Conservation (phyloP, 2,113 vertebrate species). For the Dasyornis broadbenti region DNA sequence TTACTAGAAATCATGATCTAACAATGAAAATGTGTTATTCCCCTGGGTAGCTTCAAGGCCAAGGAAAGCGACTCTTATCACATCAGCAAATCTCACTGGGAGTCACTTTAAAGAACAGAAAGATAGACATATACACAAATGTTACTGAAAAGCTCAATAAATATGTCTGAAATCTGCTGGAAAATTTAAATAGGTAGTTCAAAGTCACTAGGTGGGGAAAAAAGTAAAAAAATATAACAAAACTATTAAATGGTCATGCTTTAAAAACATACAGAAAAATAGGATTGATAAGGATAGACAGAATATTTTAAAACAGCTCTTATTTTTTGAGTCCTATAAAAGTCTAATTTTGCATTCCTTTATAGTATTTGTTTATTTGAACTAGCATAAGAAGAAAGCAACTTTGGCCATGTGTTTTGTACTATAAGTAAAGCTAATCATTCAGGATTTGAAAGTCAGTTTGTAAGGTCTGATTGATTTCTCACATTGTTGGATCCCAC, state of each 20-base stretch:
- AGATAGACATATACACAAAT: background rate
- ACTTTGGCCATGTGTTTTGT: background rate
- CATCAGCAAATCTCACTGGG: background rate
- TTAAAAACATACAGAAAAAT: background rate
- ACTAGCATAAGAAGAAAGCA: background rate
- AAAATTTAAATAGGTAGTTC: background rate
- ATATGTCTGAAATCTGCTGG: background rate
- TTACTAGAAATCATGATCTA: background rate
- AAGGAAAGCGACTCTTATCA: background rate
- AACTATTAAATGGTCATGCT: background rate
- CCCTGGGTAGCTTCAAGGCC: background rate
- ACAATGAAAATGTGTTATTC: background rate
- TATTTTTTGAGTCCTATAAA: background rate
- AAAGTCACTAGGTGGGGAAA: fast-evolving
- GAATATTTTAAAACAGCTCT: background rate
- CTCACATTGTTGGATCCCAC: fast-evolving
- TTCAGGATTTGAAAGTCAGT: background rate
- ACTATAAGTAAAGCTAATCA: background rate
- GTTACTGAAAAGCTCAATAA: background rate
- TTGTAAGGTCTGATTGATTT: background rate
- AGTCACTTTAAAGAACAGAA: background rate
- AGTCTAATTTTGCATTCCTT: background rate
- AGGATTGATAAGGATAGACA: background rate
- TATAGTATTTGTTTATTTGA: background rate
- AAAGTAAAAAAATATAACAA: background rate